Conservation (phyloP, 2,113 vertebrate genomes). For the Macquaria ambigua region DNA sequence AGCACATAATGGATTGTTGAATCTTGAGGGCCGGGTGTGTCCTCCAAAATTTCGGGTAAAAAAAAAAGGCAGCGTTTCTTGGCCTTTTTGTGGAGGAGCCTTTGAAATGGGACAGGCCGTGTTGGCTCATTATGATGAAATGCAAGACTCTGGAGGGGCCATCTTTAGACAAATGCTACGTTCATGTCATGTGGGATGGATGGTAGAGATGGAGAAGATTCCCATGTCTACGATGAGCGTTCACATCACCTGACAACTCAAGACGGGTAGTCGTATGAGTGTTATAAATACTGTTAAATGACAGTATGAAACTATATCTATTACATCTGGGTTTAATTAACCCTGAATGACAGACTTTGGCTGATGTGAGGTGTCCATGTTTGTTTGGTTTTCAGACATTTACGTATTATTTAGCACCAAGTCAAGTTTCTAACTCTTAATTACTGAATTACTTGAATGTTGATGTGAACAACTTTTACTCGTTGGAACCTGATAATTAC, state of each 20-base stretch:
- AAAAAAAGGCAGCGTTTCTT: no score
- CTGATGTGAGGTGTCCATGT: background rate
- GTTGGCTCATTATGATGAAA: background rate
- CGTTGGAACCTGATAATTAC: background rate
- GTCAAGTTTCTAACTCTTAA: background rate
- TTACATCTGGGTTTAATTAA: slow-evolving; percentile 5
- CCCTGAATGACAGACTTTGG: background rate
- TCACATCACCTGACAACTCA: background rate
- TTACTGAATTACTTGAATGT: background rate
- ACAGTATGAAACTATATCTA: background rate
- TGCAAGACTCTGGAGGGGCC: background rate
- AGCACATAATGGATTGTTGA: background rate
- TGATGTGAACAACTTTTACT: background rate
- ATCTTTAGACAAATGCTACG: background rate
- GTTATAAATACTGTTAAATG: slow-evolving; percentile 5
- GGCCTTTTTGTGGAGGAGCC: background rate
- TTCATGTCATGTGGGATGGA: background rate
- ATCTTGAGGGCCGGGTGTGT: background rate
- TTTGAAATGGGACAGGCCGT: background rate
- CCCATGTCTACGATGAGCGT: background rate
- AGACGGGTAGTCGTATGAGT: background rate
- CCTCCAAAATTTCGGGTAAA: background rate
- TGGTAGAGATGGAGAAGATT: background rate
- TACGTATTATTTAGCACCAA: background rate
- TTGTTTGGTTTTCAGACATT: background rate